Evolutionary conservation across 2,888 invertebrate genomes (phyloP), one percentile per base, ranked within the genome.

Genomic region (Atrina japonica): DNA sequence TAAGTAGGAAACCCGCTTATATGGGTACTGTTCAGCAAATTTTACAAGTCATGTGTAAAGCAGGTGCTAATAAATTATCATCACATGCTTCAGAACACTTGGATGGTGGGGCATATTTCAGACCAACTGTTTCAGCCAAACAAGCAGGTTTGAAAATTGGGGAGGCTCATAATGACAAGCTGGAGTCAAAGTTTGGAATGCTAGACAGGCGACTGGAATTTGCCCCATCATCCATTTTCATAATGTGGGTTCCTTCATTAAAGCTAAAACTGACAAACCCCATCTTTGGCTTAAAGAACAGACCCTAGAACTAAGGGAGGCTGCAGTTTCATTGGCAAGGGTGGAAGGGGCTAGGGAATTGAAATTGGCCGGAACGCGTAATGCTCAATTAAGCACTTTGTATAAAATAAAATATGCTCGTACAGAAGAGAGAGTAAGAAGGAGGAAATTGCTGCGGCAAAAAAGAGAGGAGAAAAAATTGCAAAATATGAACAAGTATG

Each of bases 111-210:
- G 41, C 29, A 35, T 41, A 41, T 21, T 29, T 35, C 16, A 14
- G 35, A 1, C 58, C 58, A 41, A 58, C 41, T 21, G 30, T 16
- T 16, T 16, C 16, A n/a, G 35, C 35, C 11, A 21, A 41, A 18
- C 29, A n/a, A 25, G 41, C 58, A 41, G 58, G 30, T 11, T 21
- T 29, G 18, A 58, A 29, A 30, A 35, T 58, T 58, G 58, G 58
- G 11, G 58, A 58, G 35, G 58, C 60, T 29, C 41, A 41, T 21
- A 60, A 60, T 47, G 60, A 60, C 47, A 41, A 43, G 25, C 23
- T 60, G 6, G 58, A 58, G 58, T 30, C 30, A 30, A 58, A 30
- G 58, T 58, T 58, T 58, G 41, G 58, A 41, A 58, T 58, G 40
- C 35, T 58, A 25, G 58, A 58, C 58, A 58, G 58, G 58, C 59